Evolutionary conservation across 2,888 invertebrate species (phyloP), one percentile per base, ranked within the genome.

Genomic region (Dynastes tityus): DNA sequence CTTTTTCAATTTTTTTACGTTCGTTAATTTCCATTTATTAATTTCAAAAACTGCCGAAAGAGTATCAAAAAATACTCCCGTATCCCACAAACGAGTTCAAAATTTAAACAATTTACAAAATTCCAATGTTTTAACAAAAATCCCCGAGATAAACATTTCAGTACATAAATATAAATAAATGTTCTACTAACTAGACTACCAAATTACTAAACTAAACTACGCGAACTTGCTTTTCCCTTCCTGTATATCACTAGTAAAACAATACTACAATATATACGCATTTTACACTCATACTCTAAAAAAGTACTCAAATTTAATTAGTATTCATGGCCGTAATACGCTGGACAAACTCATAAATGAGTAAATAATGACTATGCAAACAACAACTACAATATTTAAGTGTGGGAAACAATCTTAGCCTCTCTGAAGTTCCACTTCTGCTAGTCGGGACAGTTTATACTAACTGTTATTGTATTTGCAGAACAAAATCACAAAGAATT

Each of bases 291-390:
- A 74, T 74, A 61, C 73, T 74, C 73, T 74, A 74, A 74, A 74
- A 74, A 74, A 11, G 49, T 74, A 74, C 73, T 45, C 73, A 74
- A 74, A 74, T 74, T 74, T 70, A 71, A 71, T 77, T 71, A 78
- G 55, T 78, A 78, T 78, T 78, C 78, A 64, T 27, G 29, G 51
- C 70, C 32, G 61, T 78, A 78, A 64, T 71, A 73, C 63, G 27
- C 27, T 29, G 29, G 37, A 51, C 40, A 58, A 76, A 67, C 76
- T 45, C 63, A 71, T 63, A 65, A 78, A 73, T 78, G 78, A 78
- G 73, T 53, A 78, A 73, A 73, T 73, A 78, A 78, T 71, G 64
- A 55, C 78, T 32, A 53, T 40, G 73, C 64, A 78, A 78, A 78
- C 63, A 78, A 64, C 53, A 78, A 73, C 73, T 71, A 63, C 64